These are phyloP conservation scores for Tinamus major DNA, from an alignment of 2,797 vertebrate genomes.

Conservation along the genomic window DNA sequence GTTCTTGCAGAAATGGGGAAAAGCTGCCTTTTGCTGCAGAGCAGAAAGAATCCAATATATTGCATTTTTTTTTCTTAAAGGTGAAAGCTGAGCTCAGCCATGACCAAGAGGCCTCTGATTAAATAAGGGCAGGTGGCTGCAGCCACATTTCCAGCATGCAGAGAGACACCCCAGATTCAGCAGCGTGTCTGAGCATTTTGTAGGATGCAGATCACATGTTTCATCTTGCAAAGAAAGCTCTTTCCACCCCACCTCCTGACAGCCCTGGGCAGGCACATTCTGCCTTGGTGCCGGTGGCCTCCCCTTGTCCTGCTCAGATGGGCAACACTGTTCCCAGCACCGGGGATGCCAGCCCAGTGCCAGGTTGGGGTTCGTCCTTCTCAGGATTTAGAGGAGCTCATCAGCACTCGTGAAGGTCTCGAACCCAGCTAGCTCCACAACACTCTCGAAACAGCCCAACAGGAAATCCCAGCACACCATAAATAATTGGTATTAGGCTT, in stretches of 20 bases:
- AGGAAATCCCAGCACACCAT: constrained; percentile 49
- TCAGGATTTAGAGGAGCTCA: not conserved
- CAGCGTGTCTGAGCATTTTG: not conserved
- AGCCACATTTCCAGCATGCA: not conserved
- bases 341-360: not conserved
- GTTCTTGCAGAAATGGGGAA: not conserved
- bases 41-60: not conserved
- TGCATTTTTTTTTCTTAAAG: not conserved
- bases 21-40: not conserved
- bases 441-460: not conserved
- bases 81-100: not conserved
- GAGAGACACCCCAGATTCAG: not conserved
- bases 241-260: not conserved
- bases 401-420: not conserved
- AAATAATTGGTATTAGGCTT: constrained; percentile 17
- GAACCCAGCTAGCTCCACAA: not conserved
- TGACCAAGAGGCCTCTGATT: not conserved
- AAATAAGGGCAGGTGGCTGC: not conserved
- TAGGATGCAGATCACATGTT: not conserved
- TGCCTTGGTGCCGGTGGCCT: not conserved
- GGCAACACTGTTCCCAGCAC: not conserved
- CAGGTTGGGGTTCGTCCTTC: not conserved
- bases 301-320: fast-evolving
- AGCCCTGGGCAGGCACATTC: not conserved
- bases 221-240: not conserved